Evolutionary conservation across 2,888 invertebrate species (phyloP).

Genomic region (Trichopria drosophilae): DNA sequence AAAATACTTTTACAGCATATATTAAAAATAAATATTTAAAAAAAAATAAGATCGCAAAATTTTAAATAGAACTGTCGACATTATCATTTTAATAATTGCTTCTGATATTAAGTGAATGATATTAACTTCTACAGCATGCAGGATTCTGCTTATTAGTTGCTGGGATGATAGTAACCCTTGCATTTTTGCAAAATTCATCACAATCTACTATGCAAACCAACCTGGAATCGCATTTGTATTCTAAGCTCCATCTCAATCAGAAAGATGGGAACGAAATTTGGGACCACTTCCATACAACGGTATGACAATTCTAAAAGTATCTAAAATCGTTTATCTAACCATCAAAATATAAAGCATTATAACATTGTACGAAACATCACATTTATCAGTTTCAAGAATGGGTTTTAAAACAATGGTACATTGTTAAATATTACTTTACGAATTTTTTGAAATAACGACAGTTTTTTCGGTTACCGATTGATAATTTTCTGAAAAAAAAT

Average conservation of each 20-base stretch:
- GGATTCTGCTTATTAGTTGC: conserved; percentile 3
- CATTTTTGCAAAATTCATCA: conserved; percentile 12
- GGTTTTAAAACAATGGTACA: too few relatives aligned
- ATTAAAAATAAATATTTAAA: too few relatives aligned
- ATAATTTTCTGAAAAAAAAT: too few relatives aligned
- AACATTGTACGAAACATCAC: too few relatives aligned
- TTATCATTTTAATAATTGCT: not conserved
- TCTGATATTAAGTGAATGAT: too few relatives aligned
- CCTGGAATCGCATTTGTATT: conserved; percentile 10
- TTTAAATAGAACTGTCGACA: not conserved
- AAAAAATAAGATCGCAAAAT: not conserved
- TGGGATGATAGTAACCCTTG: not conserved
- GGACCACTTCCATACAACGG: conserved; percentile 25
- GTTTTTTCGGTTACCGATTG: too few relatives aligned
- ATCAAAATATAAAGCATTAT: too few relatives aligned
- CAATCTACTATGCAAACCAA: conserved; percentile 8
- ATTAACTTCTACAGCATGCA: conserved; percentile 13
- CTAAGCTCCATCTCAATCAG: not conserved
- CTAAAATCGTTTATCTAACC: not conserved
- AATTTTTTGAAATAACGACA: too few relatives aligned
- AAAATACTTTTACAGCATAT: too few relatives aligned
- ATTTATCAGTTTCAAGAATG: too few relatives aligned
- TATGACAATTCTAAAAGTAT: conserved; percentile 1
- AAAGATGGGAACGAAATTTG: conserved; percentile 14
- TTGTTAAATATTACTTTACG: too few relatives aligned